These are phyloP conservation scores for Argyresthia albistria DNA, from an alignment of 2,888 invertebrate genomes.

Conservation along the genomic window DNA sequence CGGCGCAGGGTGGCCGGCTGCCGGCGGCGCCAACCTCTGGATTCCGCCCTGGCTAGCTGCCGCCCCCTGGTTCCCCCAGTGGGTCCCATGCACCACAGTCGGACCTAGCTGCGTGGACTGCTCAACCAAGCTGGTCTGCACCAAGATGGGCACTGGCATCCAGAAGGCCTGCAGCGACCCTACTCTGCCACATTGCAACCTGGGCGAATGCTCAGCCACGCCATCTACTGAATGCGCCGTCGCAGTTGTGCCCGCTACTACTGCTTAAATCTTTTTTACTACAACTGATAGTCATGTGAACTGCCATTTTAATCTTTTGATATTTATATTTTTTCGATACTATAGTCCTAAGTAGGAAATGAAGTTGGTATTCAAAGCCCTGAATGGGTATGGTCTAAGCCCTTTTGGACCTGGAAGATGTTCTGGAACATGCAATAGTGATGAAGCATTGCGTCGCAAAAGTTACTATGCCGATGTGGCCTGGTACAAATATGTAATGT, in stretches of 20 bases:
- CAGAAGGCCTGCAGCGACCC: conserved; percentile 47
- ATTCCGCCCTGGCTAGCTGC: conserved; percentile 53
- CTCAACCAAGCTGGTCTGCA: conserved; percentile 46
- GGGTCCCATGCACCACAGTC: conserved; percentile 41
- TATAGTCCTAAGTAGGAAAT: too few species aligned
- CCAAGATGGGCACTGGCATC: conserved; percentile 43
- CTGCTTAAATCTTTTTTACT: neutral
- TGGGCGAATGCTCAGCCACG: conserved; percentile 58
- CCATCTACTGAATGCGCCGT: conserved; percentile 43
- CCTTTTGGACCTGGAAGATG: too few species aligned
- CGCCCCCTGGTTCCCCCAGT: conserved; percentile 52
- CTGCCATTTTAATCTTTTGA: neutral
- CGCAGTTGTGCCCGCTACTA: conserved; percentile 9
- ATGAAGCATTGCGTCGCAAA: too few species aligned
- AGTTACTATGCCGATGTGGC: too few species aligned
- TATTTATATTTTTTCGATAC: too few species aligned
- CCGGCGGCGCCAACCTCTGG: conserved; percentile 39
- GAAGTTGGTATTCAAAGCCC: too few species aligned
- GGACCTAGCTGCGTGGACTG: conserved; percentile 47
- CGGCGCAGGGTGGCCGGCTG: conserved; percentile 6
- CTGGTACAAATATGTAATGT: too few species aligned
- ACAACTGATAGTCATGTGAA: neutral
- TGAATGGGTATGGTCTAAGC: too few species aligned
- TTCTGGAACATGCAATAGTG: too few species aligned
- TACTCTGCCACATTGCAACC: conserved; percentile 50